Evolutionary conservation across 2,797 vertebrate species (phyloP).

Genomic region (Rhabdomys pumilio): DNA sequence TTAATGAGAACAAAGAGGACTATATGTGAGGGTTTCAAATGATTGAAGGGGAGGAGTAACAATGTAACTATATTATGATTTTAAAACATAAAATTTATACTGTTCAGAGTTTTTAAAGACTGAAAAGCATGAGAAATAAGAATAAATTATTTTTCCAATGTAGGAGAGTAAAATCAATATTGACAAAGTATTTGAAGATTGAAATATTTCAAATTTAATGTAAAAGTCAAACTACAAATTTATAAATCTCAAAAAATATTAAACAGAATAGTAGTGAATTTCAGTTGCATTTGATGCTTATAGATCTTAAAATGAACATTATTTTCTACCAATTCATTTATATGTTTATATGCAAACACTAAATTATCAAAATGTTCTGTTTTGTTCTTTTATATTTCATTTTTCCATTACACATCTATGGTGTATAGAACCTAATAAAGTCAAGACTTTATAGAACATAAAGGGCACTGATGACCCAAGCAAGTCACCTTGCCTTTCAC

Average conservation of each 20-base stretch:
- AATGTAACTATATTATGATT: background rate
- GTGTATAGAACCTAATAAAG: background rate
- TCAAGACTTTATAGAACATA: background rate
- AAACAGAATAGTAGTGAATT: background rate
- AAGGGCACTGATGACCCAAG: background rate
- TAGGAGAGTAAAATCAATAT: background rate
- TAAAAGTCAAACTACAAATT: background rate
- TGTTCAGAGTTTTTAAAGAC: background rate
- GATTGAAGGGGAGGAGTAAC: too few species aligned
- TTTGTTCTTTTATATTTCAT: background rate
- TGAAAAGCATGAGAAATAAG: too few species aligned
- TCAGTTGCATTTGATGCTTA: background rate
- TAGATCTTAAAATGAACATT: background rate
- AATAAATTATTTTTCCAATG: background rate
- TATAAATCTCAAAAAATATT: background rate
- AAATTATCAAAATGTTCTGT: background rate
- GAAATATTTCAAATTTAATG: background rate
- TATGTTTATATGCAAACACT: background rate
- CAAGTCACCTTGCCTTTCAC: background rate
- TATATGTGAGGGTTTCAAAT: background rate
- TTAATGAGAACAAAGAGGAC: background rate
- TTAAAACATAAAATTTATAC: background rate
- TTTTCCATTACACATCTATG: background rate
- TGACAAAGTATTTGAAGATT: background rate
- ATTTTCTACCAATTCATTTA: background rate